Percentiles rank a stretch among this genome's conserved stretches.
Conservation (phyloP, 1,140 invertebrate species). For the Whitmania pigra region DNA sequence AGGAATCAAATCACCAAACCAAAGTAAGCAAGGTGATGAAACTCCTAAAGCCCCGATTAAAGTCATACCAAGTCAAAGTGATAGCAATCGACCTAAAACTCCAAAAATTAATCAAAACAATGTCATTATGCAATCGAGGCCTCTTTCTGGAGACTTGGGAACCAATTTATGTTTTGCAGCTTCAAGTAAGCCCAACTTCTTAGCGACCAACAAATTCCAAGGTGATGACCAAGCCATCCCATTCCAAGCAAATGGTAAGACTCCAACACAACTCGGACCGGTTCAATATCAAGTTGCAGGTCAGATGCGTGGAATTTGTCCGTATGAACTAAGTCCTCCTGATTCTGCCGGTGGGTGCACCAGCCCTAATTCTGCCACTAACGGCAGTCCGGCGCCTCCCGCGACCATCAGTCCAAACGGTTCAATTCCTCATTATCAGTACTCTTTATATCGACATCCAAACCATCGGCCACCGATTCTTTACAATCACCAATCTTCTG, state of each 20-base stretch:
- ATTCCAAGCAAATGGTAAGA: neutral
- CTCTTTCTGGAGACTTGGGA: too few relatives aligned
- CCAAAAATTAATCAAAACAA: too few relatives aligned
- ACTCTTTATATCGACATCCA: too few relatives aligned
- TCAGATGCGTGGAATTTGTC: neutral
- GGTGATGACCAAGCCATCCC: neutral
- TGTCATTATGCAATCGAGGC: too few relatives aligned
- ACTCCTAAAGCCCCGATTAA: too few relatives aligned
- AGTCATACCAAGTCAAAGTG: too few relatives aligned
- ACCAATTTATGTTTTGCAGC: too few relatives aligned
- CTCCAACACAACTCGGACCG: neutral
- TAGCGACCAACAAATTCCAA: neutral
- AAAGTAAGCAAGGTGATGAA: too few relatives aligned
- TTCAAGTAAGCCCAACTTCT: neutral
- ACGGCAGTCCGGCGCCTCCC: slow-evolving; percentile 4
- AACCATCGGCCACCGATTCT: too few relatives aligned
- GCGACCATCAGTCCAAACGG: slow-evolving; percentile 2
- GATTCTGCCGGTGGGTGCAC: slow-evolving; percentile 9
- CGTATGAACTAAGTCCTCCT: slow-evolving; percentile 1
- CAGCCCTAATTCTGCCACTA: neutral
- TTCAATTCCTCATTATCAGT: neutral
- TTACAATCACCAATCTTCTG: too few relatives aligned
- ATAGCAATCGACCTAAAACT: too few relatives aligned
- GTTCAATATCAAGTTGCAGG: neutral
- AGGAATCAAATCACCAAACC: neutral